Evolutionary conservation across 2,888 invertebrate species (phyloP).

Genomic region (Erynnis tages): DNA sequence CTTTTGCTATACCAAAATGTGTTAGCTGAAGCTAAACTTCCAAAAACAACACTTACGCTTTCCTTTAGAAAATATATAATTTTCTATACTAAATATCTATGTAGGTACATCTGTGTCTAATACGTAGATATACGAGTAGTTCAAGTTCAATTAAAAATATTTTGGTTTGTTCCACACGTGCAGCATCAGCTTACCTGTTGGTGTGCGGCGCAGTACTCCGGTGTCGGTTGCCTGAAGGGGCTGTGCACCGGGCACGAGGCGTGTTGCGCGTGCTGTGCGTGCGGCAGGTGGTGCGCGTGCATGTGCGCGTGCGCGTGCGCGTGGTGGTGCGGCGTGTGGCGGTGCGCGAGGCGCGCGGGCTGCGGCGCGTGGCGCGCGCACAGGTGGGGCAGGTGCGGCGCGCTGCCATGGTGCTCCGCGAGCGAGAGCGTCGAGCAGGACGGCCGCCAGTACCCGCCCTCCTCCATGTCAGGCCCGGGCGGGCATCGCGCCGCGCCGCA

Average conservation of each 20-base stretch:
- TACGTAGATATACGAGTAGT: too few relatives aligned
- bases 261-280: conserved; percentile 69
- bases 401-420: conserved; percentile 74
- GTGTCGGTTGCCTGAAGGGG: conserved; percentile 84
- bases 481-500: conserved; percentile 79
- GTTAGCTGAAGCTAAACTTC: too few relatives aligned
- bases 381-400: conserved; percentile 53
- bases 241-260: conserved; percentile 88
- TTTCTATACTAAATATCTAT: too few relatives aligned
- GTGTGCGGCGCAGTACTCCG: conserved; percentile 75
- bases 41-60: too few relatives aligned
- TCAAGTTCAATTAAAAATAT: too few relatives aligned
- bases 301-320: conserved; percentile 64
- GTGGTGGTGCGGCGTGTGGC: conserved; percentile 58
- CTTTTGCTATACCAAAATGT: too few relatives aligned
- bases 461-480: conserved; percentile 72
- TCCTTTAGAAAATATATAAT: too few relatives aligned
- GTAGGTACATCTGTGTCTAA: too few relatives aligned
- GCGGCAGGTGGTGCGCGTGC: conserved; percentile 74
- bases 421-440: conserved; percentile 78
- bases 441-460: conserved; percentile 77
- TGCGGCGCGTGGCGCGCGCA: conserved; percentile 73
- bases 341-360: conserved; percentile 66
- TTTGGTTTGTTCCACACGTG: too few relatives aligned
- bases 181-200: conserved; percentile 68